These are phyloP conservation scores for Phyllopteryx taeniolatus DNA, from an alignment of 2,113 vertebrate genomes.

Conservation along the genomic window DNA sequence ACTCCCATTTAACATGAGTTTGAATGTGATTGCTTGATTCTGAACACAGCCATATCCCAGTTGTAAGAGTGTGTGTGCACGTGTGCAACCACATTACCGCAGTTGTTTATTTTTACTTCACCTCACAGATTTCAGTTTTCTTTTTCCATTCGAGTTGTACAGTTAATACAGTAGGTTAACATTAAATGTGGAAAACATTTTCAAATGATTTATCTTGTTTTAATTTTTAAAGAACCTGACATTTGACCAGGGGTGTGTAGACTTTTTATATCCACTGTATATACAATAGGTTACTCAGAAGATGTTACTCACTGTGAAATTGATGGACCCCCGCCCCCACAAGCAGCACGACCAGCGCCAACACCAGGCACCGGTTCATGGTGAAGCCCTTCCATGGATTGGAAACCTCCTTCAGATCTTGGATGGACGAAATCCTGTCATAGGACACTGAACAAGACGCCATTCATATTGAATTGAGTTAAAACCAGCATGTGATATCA, in stretches of 20 bases:
- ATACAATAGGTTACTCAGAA: background rate
- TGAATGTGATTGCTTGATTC: background rate
- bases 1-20: background rate
- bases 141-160: background rate
- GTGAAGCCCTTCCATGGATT: slow-evolving; percentile 85
- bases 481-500: background rate
- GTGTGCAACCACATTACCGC: too few species aligned
- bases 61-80: too few species aligned
- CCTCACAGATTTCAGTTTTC: background rate
- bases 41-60: background rate
- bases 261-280: background rate
- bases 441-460: slow-evolving; percentile 58
- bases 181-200: background rate
- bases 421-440: slow-evolving; percentile 63
- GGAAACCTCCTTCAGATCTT: slow-evolving; percentile 61
- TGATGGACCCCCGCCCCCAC: slow-evolving; percentile 84
- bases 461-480: background rate
- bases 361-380: slow-evolving; percentile 84
- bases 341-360: slow-evolving; percentile 78
- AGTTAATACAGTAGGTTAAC: background rate
- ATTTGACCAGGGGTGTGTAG: background rate
- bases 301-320: slow-evolving; percentile 78
- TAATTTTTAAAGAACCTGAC: background rate
- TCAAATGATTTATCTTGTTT: too few species aligned
- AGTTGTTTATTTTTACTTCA: too few species aligned